Evolutionary conservation across 1,140 invertebrate genomes (phyloP), one percentile per base, ranked within the genome.

Genomic region (Cryptotermes secundus): DNA sequence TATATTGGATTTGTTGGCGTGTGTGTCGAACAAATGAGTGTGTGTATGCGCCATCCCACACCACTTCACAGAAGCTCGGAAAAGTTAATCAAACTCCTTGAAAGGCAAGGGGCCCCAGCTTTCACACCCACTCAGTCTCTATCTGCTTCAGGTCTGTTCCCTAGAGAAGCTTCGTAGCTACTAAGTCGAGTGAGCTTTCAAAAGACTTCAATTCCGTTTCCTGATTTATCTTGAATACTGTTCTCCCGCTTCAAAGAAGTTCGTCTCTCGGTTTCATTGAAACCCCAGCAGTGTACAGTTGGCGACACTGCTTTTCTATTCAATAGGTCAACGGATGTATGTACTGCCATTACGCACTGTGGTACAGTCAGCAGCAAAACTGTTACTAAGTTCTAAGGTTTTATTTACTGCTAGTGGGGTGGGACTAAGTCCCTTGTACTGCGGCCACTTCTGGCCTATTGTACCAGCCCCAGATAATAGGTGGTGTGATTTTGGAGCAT

Each of bases 1-100:
- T 81, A 81, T 81, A 81, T 81, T 81, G 80, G 80, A 81, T 81
- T 81, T 81, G 80, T 81, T 38, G 80, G 80, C 80, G 35, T 35
- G 34, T 31, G 59, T 81, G 80, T 81, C 80, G 80, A 81, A 81
- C 80, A 81, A 81, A 81, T 81, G 80, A 81, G 80, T 81, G 35
- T 35, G 80, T 45, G 80, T 72, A 72, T 72, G 80, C 79, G 79
- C 59, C 59, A 72, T 26, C 59, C 26, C 59, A 49, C n/a, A 72
- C 59, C 59, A 26, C 59, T 72, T 72, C 59, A 72, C 59, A 72
- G 24, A 12, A 38, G 34, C 80, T 81, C 35, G 35, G 80, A 81
- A 80, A 81, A 81, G 80, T 81, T 81, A 81, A 81, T 81, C 80
- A 81, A 35, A 81, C 80, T 81, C 22, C 80, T 36, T 81, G 80